Percentiles rank a stretch among this genome's conserved stretches.
These are phyloP conservation scores for Aythya baeri DNA, from an alignment of 2,113 vertebrate species.

Conservation along the genomic window DNA sequence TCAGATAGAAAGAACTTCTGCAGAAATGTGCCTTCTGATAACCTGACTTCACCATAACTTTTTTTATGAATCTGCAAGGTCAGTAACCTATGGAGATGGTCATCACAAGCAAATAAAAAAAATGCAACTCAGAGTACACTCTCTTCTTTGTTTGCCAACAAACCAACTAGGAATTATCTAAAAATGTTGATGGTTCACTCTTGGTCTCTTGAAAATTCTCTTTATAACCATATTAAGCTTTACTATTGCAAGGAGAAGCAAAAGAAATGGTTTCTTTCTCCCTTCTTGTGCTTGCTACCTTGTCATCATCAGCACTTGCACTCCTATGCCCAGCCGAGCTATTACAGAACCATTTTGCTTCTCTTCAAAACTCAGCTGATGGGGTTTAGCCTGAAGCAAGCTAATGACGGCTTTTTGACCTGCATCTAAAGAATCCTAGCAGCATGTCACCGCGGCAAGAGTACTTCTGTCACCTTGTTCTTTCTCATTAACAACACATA, in stretches of 20 bases:
- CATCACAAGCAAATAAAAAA: neutral
- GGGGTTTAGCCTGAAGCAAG: neutral
- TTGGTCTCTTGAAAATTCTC: neutral
- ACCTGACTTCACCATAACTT: neutral
- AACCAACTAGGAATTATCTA: neutral
- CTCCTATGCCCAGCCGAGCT: neutral
- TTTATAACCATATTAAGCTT: neutral
- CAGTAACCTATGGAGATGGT: neutral
- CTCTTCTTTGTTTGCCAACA: neutral
- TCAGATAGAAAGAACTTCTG: neutral
- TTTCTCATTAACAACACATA: neutral
- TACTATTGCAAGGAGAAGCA: neutral
- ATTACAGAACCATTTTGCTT: constrained; percentile 15
- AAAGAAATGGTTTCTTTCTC: neutral
- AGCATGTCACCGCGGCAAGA: neutral
- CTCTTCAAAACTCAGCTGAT: neutral
- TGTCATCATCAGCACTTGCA: neutral
- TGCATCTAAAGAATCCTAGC: neutral
- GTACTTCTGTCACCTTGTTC: neutral
- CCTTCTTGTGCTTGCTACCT: neutral
- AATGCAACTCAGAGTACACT: neutral
- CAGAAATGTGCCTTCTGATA: neutral
- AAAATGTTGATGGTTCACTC: neutral
- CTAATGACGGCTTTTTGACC: neutral
- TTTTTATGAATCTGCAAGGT: neutral